phyloP scores from a whole-genome alignment of 1,140 invertebrate genomes.

The Globodera rostochiensis region DNA sequence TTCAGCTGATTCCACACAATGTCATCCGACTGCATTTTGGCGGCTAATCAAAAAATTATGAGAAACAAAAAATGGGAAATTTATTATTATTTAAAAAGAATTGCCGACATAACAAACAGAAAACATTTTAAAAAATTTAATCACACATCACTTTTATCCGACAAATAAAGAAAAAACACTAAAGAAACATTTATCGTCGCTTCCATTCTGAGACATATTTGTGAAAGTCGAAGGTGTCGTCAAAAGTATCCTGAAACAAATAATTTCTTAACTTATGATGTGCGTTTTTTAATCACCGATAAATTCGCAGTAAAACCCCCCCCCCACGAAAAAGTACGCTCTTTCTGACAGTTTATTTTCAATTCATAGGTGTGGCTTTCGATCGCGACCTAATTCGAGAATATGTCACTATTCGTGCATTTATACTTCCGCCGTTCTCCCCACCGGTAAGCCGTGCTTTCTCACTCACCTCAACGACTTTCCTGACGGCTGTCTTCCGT shows the following conservation, averaged over 20 bases:
- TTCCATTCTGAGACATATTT: constrained; percentile 17
- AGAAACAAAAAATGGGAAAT: constrained; percentile 9
- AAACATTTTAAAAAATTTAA: background rate
- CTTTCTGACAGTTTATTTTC: background rate
- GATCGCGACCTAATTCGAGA: background rate
- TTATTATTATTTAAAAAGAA: background rate
- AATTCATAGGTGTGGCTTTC: background rate
- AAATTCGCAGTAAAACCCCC: no score
- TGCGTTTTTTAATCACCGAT: no score
- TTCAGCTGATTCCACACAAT: constrained; percentile 62
- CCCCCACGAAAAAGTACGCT: no score
- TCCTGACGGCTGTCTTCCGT: constrained; percentile 53
- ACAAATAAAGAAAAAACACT: constrained; percentile 9
- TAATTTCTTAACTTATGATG: background rate
- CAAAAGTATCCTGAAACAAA: constrained; percentile 17
- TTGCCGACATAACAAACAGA: background rate
- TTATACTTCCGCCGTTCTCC: background rate
- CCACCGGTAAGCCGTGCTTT: background rate
- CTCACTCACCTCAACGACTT: constrained; percentile 37
- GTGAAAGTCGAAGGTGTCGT: constrained; percentile 11
- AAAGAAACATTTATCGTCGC: background rate
- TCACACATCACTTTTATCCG: background rate
- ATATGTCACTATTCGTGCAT: background rate
- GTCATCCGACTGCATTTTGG: constrained; percentile 61
- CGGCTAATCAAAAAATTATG: background rate